phyloP scores from a whole-genome alignment of 2,888 invertebrate species.

The Asteroscopus sphinx region DNA sequence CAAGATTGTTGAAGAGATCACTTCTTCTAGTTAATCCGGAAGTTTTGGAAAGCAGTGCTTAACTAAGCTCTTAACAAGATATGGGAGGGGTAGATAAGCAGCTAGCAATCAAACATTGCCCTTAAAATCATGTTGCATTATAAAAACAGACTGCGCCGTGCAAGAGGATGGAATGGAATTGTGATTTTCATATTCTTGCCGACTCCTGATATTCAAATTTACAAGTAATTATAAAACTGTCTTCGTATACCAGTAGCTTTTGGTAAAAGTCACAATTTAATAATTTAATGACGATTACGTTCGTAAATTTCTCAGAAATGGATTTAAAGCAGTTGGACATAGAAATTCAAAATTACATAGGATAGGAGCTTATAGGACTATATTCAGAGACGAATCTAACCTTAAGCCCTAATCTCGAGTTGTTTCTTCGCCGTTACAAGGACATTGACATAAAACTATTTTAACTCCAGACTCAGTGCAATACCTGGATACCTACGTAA shows the following conservation, averaged over 20 bases:
- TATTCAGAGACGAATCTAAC: no score
- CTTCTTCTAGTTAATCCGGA: no score
- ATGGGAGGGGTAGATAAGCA: neutral
- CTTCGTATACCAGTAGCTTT: slow-evolving; percentile 10
- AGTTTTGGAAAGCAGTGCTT: neutral
- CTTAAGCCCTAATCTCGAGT: slow-evolving; percentile 22
- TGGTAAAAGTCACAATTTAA: slow-evolving; percentile 12
- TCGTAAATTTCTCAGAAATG: slow-evolving; percentile 20
- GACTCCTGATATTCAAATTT: neutral
- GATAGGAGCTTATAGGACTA: no score
- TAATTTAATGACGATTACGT: slow-evolving; percentile 31
- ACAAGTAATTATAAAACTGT: slow-evolving; percentile 1
- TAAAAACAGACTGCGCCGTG: no score
- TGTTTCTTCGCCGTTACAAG: slow-evolving; percentile 1
- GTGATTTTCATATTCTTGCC: no score
- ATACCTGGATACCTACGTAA: no score
- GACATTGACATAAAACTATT: slow-evolving; percentile 15
- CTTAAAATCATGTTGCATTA: no score
- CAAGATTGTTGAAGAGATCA: no score
- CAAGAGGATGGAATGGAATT: neutral
- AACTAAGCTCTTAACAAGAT: neutral
- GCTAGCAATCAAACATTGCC: no score
- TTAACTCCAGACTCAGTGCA: neutral
- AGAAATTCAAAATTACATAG: slow-evolving; percentile 5
- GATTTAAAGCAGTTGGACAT: slow-evolving; percentile 3